Conservation (phyloP, 2,888 invertebrate genomes). For the Lochmaea capreae region DNA sequence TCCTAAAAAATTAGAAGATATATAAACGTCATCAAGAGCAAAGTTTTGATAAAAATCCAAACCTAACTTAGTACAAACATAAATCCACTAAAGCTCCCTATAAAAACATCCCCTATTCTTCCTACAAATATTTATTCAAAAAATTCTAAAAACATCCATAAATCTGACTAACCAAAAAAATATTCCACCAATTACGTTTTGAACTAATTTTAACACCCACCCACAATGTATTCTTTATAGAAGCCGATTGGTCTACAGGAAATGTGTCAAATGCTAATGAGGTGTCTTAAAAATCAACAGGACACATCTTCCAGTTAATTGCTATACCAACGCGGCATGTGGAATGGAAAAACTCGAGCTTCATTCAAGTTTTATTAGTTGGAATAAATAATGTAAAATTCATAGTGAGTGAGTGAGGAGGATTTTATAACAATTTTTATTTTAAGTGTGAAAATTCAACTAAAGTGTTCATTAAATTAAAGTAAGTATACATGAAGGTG, state of each 20-base stretch:
- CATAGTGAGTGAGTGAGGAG: conserved; percentile 35
- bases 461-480: not conserved
- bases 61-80: not conserved
- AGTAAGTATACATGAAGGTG: not conserved
- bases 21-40: not conserved
- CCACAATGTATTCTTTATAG: conserved; percentile 47
- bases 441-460: too few species aligned
- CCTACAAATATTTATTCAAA: not conserved
- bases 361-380: not conserved
- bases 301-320: conserved; percentile 50
- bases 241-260: conserved; percentile 51
- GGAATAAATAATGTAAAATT: not conserved
- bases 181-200: conserved; percentile 43
- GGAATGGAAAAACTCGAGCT: conserved; percentile 14
- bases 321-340: conserved; percentile 46
- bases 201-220: conserved; percentile 47
- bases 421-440: not conserved
- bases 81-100: not conserved
- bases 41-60: too few species aligned
- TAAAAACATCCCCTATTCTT: not conserved
- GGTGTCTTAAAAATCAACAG: conserved; percentile 46
- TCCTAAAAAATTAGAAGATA: not conserved
- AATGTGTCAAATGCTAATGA: conserved; percentile 55
- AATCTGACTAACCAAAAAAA: conserved; percentile 13
- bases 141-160: conserved; percentile 6